Percentiles rank a stretch among this genome's conserved stretches.
Evolutionary conservation across 2,113 vertebrate genomes (phyloP).

Genomic region (Trogon surrucura): DNA sequence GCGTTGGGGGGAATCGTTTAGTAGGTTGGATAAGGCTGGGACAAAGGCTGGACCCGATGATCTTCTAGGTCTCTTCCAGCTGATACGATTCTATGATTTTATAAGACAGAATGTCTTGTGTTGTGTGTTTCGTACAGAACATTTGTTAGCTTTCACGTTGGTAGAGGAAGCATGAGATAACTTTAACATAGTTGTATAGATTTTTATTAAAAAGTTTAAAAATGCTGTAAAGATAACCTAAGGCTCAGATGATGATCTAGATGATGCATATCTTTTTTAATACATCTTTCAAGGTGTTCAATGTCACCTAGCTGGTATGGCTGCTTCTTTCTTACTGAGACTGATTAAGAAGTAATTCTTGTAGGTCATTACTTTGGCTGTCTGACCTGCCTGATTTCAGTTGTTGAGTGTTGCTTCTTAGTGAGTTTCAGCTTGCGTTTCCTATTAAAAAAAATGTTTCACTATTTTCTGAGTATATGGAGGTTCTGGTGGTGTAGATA

Average conservation of each 20-base stretch:
- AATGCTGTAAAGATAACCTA: neutral
- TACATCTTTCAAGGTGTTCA: neutral
- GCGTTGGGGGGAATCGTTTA: too few relatives aligned
- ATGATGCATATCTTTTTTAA: neutral
- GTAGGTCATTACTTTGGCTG: neutral
- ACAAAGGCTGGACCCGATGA: too few relatives aligned
- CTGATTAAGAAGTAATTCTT: neutral
- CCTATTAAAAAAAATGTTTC: neutral
- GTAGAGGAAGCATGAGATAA: neutral
- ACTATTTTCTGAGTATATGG: neutral
- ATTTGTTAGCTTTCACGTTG: neutral
- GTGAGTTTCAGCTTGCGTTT: neutral
- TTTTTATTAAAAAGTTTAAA: neutral
- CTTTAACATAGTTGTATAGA: neutral
- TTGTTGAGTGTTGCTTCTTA: neutral
- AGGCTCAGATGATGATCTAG: neutral
- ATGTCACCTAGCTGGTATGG: neutral
- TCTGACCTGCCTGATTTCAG: neutral
- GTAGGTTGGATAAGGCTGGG: too few relatives aligned
- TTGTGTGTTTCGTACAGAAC: neutral
- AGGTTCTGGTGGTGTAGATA: neutral
- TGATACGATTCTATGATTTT: too few relatives aligned
- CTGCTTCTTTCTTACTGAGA: neutral
- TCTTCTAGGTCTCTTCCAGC: too few relatives aligned
- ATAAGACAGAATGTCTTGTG: neutral